phyloP scores from a whole-genome alignment of 2,888 invertebrate species.

The Gymnoscelis rufifasciata region DNA sequence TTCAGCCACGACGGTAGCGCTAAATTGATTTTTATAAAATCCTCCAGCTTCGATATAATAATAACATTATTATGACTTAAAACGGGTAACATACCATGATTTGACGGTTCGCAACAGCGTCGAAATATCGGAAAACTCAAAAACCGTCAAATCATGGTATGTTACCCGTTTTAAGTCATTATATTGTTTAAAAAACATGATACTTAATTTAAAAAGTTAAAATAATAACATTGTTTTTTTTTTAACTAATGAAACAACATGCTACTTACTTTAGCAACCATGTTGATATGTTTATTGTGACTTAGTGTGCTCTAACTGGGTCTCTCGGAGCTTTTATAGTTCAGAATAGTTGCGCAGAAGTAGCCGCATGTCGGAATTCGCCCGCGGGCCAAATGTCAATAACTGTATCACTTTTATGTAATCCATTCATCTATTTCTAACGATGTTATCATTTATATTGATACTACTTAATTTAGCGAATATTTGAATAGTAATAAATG shows the following conservation, averaged over 20 bases:
- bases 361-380: constrained; percentile 24
- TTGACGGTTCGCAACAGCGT: too few species aligned
- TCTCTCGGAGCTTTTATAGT: constrained; percentile 54
- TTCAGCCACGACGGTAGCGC: too few species aligned
- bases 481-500: constrained; percentile 7
- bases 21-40: too few species aligned
- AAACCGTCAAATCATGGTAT: too few species aligned
- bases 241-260: constrained; percentile 5
- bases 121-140: too few species aligned
- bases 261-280: constrained; percentile 66
- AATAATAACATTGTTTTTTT: too few species aligned
- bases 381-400: constrained; percentile 33
- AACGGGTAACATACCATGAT: too few species aligned
- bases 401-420: constrained; percentile 43
- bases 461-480: constrained; percentile 1
- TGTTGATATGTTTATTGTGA: constrained; percentile 54
- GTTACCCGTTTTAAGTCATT: too few species aligned
- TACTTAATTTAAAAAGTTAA: too few species aligned
- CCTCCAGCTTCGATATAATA: too few species aligned
- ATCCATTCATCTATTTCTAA: constrained; percentile 28
- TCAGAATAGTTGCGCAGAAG: constrained; percentile 25
- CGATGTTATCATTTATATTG: background rate
- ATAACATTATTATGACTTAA: too few species aligned
- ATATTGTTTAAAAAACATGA: too few species aligned
- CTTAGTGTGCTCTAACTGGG: constrained; percentile 45